Conservation (phyloP, 2,888 invertebrate species). For the Eupithecia tripunctaria region DNA sequence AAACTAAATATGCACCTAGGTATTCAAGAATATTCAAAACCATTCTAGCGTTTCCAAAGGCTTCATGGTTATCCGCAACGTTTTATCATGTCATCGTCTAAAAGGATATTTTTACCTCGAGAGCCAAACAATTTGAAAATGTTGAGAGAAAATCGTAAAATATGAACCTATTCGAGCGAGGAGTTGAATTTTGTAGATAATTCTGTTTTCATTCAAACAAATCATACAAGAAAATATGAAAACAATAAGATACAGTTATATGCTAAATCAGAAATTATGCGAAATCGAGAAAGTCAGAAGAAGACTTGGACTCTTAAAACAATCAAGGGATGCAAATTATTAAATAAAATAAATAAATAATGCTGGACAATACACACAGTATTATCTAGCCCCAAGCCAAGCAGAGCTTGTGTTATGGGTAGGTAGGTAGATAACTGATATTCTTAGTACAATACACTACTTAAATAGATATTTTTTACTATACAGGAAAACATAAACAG, state of each 20-base stretch:
- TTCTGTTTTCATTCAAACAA: slow-evolving; percentile 12
- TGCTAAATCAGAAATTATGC: not conserved
- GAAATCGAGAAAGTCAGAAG: not conserved
- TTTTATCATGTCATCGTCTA: slow-evolving; percentile 34
- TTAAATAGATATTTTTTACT: too few species aligned
- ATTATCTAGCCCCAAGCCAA: too few species aligned
- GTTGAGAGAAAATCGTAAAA: slow-evolving; percentile 30
- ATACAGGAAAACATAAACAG: too few species aligned
- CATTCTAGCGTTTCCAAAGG: slow-evolving; percentile 19
- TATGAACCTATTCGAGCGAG: slow-evolving; percentile 26
- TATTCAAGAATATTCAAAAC: slow-evolving; percentile 12
- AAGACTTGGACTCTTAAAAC: not conserved
- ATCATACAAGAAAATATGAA: not conserved
- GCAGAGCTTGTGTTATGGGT: too few species aligned
- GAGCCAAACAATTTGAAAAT: slow-evolving; percentile 33
- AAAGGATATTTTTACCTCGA: slow-evolving; percentile 36
- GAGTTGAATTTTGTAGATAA: slow-evolving; percentile 21
- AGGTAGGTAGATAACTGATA: too few species aligned
- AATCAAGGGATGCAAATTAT: not conserved
- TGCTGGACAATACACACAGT: too few species aligned
- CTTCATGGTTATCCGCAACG: slow-evolving; percentile 21
- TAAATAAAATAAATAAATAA: too few species aligned
- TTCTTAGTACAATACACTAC: too few species aligned
- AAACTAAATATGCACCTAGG: not conserved
- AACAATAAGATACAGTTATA: not conserved